These are phyloP conservation scores for Temnothorax curvispinosus DNA, from an alignment of 1,140 invertebrate species.

Conservation along the genomic window DNA sequence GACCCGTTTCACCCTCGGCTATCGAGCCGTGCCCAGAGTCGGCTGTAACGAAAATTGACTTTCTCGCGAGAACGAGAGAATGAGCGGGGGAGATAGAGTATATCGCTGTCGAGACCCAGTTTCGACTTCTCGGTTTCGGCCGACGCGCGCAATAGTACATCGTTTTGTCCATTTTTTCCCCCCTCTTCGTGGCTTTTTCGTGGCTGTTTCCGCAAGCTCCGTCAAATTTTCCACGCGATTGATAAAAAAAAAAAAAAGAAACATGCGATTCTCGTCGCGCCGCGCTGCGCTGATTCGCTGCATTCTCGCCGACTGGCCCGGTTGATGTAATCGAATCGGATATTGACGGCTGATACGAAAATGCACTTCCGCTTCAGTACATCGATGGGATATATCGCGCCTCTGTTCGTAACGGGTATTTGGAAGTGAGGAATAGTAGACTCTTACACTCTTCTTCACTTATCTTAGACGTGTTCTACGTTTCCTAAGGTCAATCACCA, in stretches of 20 bases:
- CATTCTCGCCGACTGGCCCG: conserved; percentile 27
- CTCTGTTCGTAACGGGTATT: background rate
- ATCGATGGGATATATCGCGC: conserved; percentile 25
- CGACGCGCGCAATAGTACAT: conserved; percentile 17
- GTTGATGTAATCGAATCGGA: conserved; percentile 56
- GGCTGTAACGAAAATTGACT: conserved; percentile 63
- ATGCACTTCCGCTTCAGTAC: conserved; percentile 43
- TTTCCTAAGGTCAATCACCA: background rate
- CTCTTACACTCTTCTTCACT: conserved; percentile 43
- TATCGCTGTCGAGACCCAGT: conserved; percentile 49
- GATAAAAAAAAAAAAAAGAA: conserved; percentile 54
- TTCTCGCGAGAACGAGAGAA: conserved; percentile 47
- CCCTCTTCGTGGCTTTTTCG: background rate
- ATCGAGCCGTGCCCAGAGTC: conserved; percentile 69
- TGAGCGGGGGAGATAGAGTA: conserved; percentile 34
- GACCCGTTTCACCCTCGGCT: conserved; percentile 50
- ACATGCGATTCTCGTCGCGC: conserved; percentile 15
- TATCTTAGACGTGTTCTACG: background rate
- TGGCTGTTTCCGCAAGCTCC: conserved; percentile 6
- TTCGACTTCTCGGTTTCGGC: conserved; percentile 47
- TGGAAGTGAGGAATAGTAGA: background rate
- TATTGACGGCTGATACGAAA: conserved; percentile 61
- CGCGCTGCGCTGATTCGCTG: conserved; percentile 27
- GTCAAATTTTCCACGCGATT: conserved; percentile 58
- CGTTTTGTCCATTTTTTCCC: conserved; percentile 32